Evolutionary conservation across 2,888 invertebrate species (phyloP), one percentile per base, ranked within the genome.

Genomic region (Nesidiocoris tenuis): DNA sequence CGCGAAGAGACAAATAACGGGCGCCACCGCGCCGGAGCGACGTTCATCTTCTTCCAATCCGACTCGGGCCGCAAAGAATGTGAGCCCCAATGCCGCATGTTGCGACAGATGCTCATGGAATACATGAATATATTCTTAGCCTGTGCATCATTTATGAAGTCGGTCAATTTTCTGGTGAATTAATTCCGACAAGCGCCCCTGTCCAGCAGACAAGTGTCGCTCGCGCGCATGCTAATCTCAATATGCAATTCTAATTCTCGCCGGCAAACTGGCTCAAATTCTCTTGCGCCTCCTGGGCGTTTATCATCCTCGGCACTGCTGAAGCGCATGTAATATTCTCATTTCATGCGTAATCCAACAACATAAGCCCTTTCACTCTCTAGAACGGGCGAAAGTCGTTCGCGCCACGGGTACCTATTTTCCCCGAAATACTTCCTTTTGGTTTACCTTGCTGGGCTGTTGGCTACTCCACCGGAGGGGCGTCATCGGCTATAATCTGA

Each of bases 181-280:
- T 71, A 71, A 71, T 71, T 25, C 71, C 61, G 56, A 61, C 71
- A 68, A 68, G 71, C 61, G 25, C 39, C 71, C 39, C 39, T 39
- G 39, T 39, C 39, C 18, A 71, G 61, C 39, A 61, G 71, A 71
- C 71, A 71, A 71, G 71, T 71, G 71, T 71, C 61, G 71, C 61
- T 71, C 61, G 71, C 61, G 71, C 71, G 61, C 71, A 71, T 71
- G 71, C 71, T 71, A 71, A 71, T 71, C 71, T 61, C 71, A 71
- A 71, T 71, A 71, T 71, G 71, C 71, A 71, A 71, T 71, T 71
- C 71, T 71, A 71, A 71, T 71, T 22, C 54, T 61, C 25, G 71
- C 23, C 22, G 24, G 57, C 68, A 21, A 23, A 18, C 24, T 12
- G 57, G 68, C 68, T 68, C n/a, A 56, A n/a, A 25, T n/a, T n/a